A percentile compares a stretch with the other conserved stretches of the same genome.
Conservation (phyloP, 2,797 vertebrate genomes). For the Platalea minor region DNA sequence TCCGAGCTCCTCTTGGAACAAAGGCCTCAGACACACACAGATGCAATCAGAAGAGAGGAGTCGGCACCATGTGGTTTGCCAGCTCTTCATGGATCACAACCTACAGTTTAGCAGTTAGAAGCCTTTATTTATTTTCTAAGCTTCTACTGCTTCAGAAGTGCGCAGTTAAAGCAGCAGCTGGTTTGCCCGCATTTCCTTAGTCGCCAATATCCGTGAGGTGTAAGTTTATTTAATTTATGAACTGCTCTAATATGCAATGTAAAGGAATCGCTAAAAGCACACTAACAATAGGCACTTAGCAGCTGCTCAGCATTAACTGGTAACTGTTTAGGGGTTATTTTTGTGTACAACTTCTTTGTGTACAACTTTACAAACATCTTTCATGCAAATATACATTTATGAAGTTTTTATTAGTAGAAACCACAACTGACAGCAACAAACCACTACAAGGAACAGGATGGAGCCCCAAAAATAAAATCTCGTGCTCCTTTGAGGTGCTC, state of each 20-base stretch:
- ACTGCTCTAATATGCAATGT: background rate
- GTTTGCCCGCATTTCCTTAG: background rate
- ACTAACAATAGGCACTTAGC: background rate
- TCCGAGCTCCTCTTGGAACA: background rate
- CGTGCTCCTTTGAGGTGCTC: background rate
- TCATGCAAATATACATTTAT: background rate
- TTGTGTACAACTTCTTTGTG: background rate
- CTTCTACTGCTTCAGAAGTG: background rate
- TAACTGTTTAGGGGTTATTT: background rate
- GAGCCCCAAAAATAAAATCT: background rate
- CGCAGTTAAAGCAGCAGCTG: background rate
- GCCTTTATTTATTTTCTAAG: slow-evolving; percentile 6
- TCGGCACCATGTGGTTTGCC: slow-evolving; percentile 34
- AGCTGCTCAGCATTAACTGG: background rate
- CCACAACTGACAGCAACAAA: background rate
- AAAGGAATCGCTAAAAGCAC: background rate
- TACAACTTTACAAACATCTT: background rate
- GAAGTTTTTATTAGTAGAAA: background rate
- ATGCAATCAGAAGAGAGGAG: slow-evolving; percentile 12
- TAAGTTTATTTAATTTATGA: background rate
- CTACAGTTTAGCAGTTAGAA: background rate
- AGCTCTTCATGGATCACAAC: slow-evolving; percentile 52
- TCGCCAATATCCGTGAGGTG: background rate
- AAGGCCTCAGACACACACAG: slow-evolving; percentile 36
- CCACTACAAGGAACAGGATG: background rate